A percentile compares a stretch with the other conserved stretches of the same genome.
phyloP scores from a whole-genome alignment of 2,888 invertebrate genomes.

The Cactoblastis cactorum region DNA sequence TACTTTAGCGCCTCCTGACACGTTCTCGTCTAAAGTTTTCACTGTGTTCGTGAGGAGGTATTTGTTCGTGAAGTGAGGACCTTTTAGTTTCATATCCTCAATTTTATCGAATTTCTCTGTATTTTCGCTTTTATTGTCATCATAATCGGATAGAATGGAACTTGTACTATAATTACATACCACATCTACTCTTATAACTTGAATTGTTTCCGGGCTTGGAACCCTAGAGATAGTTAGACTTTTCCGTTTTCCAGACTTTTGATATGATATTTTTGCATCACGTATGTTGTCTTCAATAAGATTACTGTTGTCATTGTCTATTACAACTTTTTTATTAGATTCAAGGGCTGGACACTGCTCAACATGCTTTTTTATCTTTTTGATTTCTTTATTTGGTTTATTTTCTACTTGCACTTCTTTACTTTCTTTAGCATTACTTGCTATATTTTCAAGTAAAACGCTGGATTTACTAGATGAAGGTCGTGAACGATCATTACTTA shows the following conservation, averaged over 20 bases:
- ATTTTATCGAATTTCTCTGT: slow-evolving; percentile 25
- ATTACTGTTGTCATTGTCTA: slow-evolving; percentile 20
- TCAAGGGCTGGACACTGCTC: slow-evolving; percentile 19
- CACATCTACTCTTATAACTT: slow-evolving; percentile 73
- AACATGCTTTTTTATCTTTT: slow-evolving; percentile 32
- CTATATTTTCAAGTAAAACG: slow-evolving; percentile 37
- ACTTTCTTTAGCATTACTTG: slow-evolving; percentile 39
- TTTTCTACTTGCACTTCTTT: slow-evolving; percentile 47
- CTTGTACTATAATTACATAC: slow-evolving; percentile 54
- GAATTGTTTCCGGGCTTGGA: slow-evolving; percentile 69
- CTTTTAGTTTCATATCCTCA: slow-evolving; percentile 35
- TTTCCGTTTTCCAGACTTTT: slow-evolving; percentile 58
- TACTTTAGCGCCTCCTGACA: slow-evolving; percentile 63
- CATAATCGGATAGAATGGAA: slow-evolving; percentile 40
- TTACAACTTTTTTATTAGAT: slow-evolving; percentile 17
- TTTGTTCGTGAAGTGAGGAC: slow-evolving; percentile 49
- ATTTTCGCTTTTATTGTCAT: slow-evolving; percentile 31
- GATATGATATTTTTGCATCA: slow-evolving; percentile 52
- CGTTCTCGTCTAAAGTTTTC: slow-evolving; percentile 59
- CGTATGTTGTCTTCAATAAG: slow-evolving; percentile 29
- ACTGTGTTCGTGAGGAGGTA: slow-evolving; percentile 63
- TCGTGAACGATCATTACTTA: slow-evolving; percentile 50
- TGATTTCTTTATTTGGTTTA: slow-evolving; percentile 22
- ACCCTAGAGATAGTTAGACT: slow-evolving; percentile 67
- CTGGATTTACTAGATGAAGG: slow-evolving; percentile 59